These are phyloP conservation scores for Erannis defoliaria DNA, from an alignment of 2,888 invertebrate species.

Conservation along the genomic window DNA sequence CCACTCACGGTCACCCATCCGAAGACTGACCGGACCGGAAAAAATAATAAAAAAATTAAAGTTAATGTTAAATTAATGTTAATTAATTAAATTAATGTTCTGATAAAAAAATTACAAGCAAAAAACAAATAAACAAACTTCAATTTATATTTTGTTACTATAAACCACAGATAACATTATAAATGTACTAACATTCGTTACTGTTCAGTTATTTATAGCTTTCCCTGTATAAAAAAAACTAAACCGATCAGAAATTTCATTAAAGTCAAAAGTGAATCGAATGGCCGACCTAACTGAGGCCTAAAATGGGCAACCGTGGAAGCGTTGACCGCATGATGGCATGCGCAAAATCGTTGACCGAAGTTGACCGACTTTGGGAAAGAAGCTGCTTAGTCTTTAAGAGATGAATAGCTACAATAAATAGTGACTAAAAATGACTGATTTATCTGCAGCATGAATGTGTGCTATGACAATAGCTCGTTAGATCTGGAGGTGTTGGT, in stretches of 20 bases:
- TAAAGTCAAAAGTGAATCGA: constrained; percentile 24
- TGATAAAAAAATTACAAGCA: no score
- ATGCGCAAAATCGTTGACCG: constrained; percentile 28
- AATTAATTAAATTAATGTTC: no score
- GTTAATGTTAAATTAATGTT: no score
- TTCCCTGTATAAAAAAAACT: background rate
- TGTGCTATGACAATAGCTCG: constrained; percentile 22
- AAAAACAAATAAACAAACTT: no score
- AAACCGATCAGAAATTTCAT: background rate
- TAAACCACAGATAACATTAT: no score
- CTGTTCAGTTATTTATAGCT: background rate
- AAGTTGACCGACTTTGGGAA: constrained; percentile 30
- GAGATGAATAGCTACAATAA: constrained; percentile 28
- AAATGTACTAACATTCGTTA: no score
- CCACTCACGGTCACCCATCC: no score
- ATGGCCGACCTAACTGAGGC: constrained; percentile 19
- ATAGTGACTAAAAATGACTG: constrained; percentile 24
- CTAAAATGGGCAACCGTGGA: constrained; percentile 26
- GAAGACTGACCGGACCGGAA: no score
- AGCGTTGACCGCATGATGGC: constrained; percentile 34
- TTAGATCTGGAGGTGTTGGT: constrained; percentile 16
- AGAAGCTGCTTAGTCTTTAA: constrained; percentile 21
- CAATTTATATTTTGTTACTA: no score
- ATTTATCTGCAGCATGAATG: constrained; percentile 7
- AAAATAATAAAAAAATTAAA: no score